Conservation (phyloP, 2,113 vertebrate genomes). For the Myiozetetes cayanensis region DNA sequence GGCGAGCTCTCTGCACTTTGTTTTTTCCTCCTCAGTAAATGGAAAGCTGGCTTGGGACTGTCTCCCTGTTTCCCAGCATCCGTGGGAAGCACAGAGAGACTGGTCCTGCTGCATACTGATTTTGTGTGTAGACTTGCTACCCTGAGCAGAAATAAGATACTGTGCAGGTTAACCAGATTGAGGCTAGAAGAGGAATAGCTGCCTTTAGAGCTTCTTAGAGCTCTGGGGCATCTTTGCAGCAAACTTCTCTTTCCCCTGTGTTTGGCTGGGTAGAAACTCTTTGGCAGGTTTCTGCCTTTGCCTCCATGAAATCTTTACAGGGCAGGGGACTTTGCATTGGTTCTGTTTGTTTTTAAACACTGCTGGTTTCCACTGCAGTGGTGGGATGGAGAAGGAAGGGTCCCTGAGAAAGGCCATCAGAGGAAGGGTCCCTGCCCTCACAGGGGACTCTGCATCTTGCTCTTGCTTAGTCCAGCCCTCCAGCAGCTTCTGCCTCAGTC, state of each 20-base stretch:
- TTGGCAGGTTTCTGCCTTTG: not conserved
- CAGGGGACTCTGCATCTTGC: not conserved
- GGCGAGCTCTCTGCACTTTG: not conserved
- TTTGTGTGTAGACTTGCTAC: not conserved
- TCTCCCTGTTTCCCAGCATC: not conserved
- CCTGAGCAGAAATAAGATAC: not conserved
- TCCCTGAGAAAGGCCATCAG: not conserved
- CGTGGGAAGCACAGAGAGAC: not conserved
- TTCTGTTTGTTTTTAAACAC: not conserved
- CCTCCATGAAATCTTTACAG: not conserved
- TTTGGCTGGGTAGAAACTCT: not conserved
- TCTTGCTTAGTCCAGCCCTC: not conserved
- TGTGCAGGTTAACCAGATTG: not conserved
- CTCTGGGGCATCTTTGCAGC: not conserved
- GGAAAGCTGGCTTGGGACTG: not conserved
- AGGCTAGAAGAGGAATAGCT: not conserved
- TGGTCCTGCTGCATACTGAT: conserved; percentile 15
- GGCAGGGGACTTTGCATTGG: not conserved
- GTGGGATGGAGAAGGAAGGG: not conserved
- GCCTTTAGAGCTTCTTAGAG: not conserved
- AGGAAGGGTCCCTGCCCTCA: not conserved
- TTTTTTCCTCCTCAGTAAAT: not conserved
- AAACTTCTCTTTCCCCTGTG: not conserved
- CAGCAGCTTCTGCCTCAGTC: not conserved
- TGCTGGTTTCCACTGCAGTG: not conserved